Evolutionary conservation across 2,888 invertebrate genomes (phyloP), one percentile per base, ranked within the genome.

Genomic region (Ferrisia virgata): DNA sequence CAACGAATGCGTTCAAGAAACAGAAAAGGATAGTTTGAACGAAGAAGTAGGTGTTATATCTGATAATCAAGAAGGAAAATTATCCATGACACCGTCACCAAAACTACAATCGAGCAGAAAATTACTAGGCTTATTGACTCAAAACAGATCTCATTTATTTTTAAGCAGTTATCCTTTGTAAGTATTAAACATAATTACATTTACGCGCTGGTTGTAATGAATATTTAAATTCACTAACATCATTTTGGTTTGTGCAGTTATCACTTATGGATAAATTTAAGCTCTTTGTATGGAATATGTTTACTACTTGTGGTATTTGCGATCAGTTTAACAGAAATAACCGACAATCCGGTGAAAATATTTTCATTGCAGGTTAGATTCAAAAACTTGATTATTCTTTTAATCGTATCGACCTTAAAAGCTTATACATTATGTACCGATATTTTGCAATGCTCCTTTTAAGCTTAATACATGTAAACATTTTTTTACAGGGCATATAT

Each of bases 261-360:
- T 33, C 89, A 90, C 87, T 87, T 90, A 87, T 91, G 91, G 91
- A 88, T 90, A 86, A 88, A 90, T 33, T 87, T 90, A 79, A 90
- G 90, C 85, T 89, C 90, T 79, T 88, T 91, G 69, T 91, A 91
- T 86, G 91, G 91, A n/a, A 89, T 90, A 86, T 87, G 90, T n/a
- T 86, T 91, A 64, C 88, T 91, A 79, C 88, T 91, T 28, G 86
- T 90, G 39, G 90, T 90, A 88, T 87, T 90, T 86, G 90, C 90
- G 31, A 88, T 91, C 84, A 90, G 90, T 86, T 87, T 91, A 78
- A 90, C 90, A 69, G 91, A 91, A 87, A 90, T 91, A 76, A 90
- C 91, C 89, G 90, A 91, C 87, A 91, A 91, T 85, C 88, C 89
- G 15, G 89, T 91, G 64, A 89, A 89, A 53, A 88, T 91, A 13